A percentile compares a stretch with the other conserved stretches of the same genome.
Evolutionary conservation across 2,797 vertebrate genomes (phyloP).

Genomic region (Limosa lapponica): DNA sequence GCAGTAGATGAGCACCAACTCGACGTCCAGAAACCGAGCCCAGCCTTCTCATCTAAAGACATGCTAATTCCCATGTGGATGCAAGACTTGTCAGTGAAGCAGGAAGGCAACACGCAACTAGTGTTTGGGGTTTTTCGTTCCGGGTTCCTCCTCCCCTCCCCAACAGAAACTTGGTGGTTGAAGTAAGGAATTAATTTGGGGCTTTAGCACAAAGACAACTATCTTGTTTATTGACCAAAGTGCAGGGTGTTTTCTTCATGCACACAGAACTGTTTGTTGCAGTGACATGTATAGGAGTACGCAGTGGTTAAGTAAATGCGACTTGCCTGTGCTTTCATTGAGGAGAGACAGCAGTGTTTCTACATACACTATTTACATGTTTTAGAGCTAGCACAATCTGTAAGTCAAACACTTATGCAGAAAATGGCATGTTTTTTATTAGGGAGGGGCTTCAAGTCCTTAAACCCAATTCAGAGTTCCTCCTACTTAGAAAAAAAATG

Average conservation of each 20-base stretch:
- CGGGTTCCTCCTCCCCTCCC: not conserved
- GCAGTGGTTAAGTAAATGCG: not conserved
- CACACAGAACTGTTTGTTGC: not conserved
- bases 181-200: not conserved
- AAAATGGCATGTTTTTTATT: not conserved
- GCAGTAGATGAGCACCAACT: not conserved
- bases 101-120: not conserved
- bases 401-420: not conserved
- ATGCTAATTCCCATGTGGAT: not conserved
- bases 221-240: not conserved
- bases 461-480: not conserved
- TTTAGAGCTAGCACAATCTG: not conserved
- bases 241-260: not conserved
- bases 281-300: not conserved
- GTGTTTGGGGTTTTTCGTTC: accelerated
- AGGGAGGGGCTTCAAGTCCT: not conserved
- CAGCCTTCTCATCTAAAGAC: not conserved
- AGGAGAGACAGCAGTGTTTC: not conserved
- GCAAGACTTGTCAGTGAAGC: not conserved
- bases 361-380: not conserved
- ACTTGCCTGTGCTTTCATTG: not conserved
- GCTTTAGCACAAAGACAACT: not conserved
- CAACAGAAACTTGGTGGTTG: not conserved
- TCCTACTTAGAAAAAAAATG: not conserved
- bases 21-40: not conserved